Evolutionary conservation across 2,797 vertebrate genomes (phyloP).

Genomic region (Channa striata): DNA sequence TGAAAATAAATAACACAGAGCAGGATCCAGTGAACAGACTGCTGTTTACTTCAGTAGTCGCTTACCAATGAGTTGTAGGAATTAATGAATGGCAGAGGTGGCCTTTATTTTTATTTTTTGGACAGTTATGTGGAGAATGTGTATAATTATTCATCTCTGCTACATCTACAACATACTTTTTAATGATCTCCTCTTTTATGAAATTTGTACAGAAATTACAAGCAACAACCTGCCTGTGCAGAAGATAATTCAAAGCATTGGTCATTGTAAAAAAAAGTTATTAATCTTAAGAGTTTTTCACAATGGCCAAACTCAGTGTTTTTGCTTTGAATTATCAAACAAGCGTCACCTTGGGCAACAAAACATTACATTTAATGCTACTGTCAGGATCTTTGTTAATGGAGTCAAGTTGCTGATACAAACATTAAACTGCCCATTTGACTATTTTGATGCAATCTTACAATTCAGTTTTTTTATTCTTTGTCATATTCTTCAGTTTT

Average conservation of each 20-base stretch:
- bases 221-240: not conserved
- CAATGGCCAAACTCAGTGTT: too few relatives aligned
- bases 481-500: not conserved
- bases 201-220: not conserved
- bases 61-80: not conserved
- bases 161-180: not conserved
- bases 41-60: not conserved
- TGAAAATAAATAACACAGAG: constrained; percentile 42
- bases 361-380: constrained; percentile 7
- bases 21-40: constrained; percentile 1
- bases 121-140: not conserved
- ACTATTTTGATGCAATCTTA: not conserved
- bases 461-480: not conserved
- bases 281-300: constrained; percentile 9
- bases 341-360: too few relatives aligned
- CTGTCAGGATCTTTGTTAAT: not conserved
- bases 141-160: not conserved
- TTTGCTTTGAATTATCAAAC: too few relatives aligned
- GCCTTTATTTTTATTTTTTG: not conserved
- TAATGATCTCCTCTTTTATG: constrained; percentile 8
- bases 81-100: not conserved
- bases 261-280: not conserved
- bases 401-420: not conserved
- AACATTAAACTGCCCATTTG: not conserved
- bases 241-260: constrained; percentile 5